phyloP scores from a whole-genome alignment of 2,888 invertebrate genomes.

The Timandra comae region DNA sequence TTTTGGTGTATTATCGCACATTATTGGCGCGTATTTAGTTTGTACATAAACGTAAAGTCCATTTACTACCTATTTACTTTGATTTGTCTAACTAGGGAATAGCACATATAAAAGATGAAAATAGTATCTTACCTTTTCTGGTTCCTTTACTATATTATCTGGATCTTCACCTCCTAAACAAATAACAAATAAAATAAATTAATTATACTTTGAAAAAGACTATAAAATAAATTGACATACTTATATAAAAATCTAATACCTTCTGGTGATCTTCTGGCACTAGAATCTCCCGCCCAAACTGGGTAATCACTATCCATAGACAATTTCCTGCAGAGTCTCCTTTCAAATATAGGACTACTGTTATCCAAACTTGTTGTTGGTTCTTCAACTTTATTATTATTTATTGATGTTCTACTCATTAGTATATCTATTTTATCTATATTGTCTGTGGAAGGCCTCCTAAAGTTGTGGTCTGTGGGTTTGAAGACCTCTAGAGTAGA shows the following conservation, averaged over 20 bases:
- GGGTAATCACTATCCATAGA: conserved; percentile 49
- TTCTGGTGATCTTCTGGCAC: conserved; percentile 85
- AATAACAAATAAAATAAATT: conserved; percentile 7
- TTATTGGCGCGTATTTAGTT: no score
- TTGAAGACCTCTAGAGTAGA: conserved; percentile 12
- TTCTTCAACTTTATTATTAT: conserved; percentile 15
- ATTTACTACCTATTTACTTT: no score
- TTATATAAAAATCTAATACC: no score
- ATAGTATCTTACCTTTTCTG: conserved; percentile 42
- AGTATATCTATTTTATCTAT: conserved; percentile 33
- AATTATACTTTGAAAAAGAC: no score
- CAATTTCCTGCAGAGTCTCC: conserved; percentile 37
- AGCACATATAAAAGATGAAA: no score
- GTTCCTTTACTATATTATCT: conserved; percentile 44
- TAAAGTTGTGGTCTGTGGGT: conserved; percentile 7
- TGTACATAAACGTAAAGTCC: no score
- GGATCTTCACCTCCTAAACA: conserved; percentile 68
- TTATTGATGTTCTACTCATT: conserved; percentile 29
- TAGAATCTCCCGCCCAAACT: conserved; percentile 81
- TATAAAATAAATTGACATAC: no score
- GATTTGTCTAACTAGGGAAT: no score
- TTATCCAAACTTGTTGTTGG: conserved; percentile 19
- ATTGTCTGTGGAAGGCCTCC: conserved; percentile 7
- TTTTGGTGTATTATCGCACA: no score
- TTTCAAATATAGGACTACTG: conserved; percentile 51